Evolutionary conservation across 2,888 invertebrate genomes (phyloP), one percentile per base, ranked within the genome.

Genomic region (Perithous albicinctus): DNA sequence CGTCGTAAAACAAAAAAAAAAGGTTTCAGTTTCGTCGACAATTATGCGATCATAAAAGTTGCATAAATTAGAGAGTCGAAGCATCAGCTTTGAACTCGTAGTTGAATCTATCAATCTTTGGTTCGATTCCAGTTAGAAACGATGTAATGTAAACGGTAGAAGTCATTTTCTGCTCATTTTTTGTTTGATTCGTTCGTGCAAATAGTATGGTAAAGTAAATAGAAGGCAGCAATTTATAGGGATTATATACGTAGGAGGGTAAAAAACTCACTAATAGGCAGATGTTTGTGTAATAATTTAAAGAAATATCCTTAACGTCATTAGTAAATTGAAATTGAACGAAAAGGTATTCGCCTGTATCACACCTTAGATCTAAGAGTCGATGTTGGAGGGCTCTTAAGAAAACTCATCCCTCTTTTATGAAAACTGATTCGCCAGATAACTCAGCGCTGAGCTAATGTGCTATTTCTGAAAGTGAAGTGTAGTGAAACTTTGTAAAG

Each of bases 401-500:
- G 10, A 38, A 63, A 48, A 32, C 35, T 61, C 23, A 61, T 61
- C 48, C 35, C 35, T 10, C 10, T 56, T 41, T 54, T 29, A 20
- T 23, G 46, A 56, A 59, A n/a, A 35, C 46, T 59, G 12, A 41
- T 29, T n/a, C 46, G 20, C 23, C 43, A 2, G 23, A 46, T n/a
- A 56, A 66, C 18, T n/a, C 41, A 26, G 38, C 18, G 43, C 10
- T 54, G 15, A 18, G 63, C 74, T 48, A 67, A 75, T 66, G 66
- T 48, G 56, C 66, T 61, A 26, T 54, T 59, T 67, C 35, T 10
- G 59, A 46, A 20, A 10, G 63, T 63, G 26, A 48, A 75, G 64
- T 54, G 32, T 35, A 54, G 56, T 56, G 46, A 32, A 80, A 76
- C 32, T 77, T 77, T 51, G 29, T 26, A 73, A 80, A 77, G 12